Evolutionary conservation across 1,140 invertebrate species (phyloP), one percentile per base, ranked within the genome.

Genomic region (Sipha flava): DNA sequence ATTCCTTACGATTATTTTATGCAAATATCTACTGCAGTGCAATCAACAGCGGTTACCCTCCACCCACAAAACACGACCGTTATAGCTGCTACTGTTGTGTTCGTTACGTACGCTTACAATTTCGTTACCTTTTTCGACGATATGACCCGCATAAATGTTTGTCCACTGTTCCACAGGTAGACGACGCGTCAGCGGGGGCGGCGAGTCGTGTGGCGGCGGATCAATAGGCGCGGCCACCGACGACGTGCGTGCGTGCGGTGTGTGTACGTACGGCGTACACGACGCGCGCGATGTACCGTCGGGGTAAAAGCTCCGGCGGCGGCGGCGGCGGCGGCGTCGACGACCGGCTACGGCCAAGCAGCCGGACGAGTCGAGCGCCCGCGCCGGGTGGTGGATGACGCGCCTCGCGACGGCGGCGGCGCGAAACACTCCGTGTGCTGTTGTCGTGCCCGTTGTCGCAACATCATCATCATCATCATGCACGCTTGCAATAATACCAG

Each of bases 121-220:
- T 70, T 9, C 26, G 23, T 73, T 73, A 73, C 70, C 70, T 73
- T 73, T 73, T 73, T 73, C n/a, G 34, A 52, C 29, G 70, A 73
- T 73, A 54, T 73, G 29, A 73, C 70, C 70, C 70, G 70, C 70
- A 73, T 73, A 52, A 54, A 73, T n/a, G 26, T 72, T 23, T 37
- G 14, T 29, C 34, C 47, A 18, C 26, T 23, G 40, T 49, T 73
- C 70, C 70, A 73, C 70, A 73, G 70, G 70, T 73, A 73, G 70
- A 73, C 70, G 70, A 73, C 31, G 70, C 31, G 70, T 52, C 70
- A 47, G 29, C 47, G 29, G 47, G 29, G 70, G 70, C 47, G 70
- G 70, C 47, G n/a, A 54, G 62, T 66, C 29, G 29, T 73, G 40
- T 45, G 7, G 31, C 6, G 6, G 70, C n/a, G 26, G 47, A 73